A percentile compares a stretch with the other conserved stretches of the same genome.
phyloP scores from a whole-genome alignment of 1,140 invertebrate genomes.

The Argopecten irradians region DNA sequence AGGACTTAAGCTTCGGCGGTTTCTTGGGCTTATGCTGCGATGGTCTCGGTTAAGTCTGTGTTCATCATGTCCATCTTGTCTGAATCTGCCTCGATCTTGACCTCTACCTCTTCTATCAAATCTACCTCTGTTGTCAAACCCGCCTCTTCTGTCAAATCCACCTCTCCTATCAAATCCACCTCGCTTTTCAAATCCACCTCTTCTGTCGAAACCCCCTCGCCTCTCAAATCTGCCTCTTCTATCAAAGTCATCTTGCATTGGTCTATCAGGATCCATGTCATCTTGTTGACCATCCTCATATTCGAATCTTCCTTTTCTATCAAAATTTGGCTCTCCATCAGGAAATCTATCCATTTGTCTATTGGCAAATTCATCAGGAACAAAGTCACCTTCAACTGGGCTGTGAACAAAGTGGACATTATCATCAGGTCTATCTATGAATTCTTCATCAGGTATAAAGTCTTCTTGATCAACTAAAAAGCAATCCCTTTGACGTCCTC shows the following conservation, averaged over 20 bases:
- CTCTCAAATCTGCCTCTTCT: not conserved
- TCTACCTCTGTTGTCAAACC: not conserved
- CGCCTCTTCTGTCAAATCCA: not conserved
- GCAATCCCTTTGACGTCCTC: not conserved
- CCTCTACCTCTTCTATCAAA: not conserved
- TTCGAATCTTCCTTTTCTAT: not conserved
- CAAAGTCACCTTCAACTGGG: not conserved
- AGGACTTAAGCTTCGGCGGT: not conserved
- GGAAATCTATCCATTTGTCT: not conserved
- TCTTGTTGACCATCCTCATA: not conserved
- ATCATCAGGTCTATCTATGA: not conserved
- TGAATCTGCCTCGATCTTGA: not conserved
- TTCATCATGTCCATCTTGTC: not conserved
- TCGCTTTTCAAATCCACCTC: not conserved
- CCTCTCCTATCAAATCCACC: not conserved
- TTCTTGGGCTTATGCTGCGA: not conserved
- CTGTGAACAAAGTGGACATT: not conserved
- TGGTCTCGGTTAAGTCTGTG: not conserved
- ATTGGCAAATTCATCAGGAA: not conserved
- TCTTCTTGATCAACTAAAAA: not conserved
- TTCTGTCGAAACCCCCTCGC: not conserved
- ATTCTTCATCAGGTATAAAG: not conserved
- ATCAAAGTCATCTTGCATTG: no score
- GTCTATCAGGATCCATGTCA: not conserved
- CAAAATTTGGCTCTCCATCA: not conserved